A percentile compares a stretch with the other conserved stretches of the same genome.
Evolutionary conservation across 2,797 vertebrate genomes (phyloP).

Genomic region (Carapus acus): DNA sequence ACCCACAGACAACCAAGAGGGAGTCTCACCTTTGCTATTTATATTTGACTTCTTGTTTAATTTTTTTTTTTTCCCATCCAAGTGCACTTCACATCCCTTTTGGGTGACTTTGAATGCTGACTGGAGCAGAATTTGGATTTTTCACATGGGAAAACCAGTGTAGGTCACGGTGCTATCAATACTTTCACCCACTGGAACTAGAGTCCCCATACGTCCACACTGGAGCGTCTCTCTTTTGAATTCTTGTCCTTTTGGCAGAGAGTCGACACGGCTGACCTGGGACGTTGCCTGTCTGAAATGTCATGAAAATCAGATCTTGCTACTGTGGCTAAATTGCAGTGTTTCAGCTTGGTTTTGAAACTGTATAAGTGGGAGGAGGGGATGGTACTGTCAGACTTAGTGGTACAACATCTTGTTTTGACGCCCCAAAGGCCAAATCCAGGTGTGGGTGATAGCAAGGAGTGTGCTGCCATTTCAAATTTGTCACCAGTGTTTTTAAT

Average conservation of each 20-base stretch:
- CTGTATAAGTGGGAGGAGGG: not conserved
- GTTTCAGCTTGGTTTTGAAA: not conserved
- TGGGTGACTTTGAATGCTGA: constrained; percentile 32
- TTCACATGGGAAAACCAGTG: constrained; percentile 29
- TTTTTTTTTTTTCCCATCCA: constrained; percentile 38
- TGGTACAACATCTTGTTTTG: too few species aligned
- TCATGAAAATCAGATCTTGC: not conserved
- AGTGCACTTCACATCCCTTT: constrained; percentile 13
- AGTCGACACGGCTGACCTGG: too few species aligned
- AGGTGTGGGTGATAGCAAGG: constrained; percentile 1
- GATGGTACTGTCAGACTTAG: too few species aligned
- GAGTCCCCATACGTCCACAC: constrained; percentile 19
- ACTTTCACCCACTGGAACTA: constrained; percentile 39
- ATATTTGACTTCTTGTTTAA: constrained; percentile 36
- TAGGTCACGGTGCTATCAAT: constrained; percentile 44
- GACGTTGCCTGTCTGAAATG: too few species aligned
- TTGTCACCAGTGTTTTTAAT: constrained; percentile 8
- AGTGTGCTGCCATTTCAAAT: constrained; percentile 13
- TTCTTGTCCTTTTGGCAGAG: too few species aligned
- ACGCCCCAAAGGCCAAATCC: constrained; percentile 8
- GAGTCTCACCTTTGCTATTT: constrained; percentile 45
- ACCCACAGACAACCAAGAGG: constrained; percentile 11
- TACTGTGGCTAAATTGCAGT: constrained; percentile 23
- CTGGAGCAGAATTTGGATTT: constrained; percentile 20
- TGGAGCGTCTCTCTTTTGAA: constrained; percentile 7